Evolutionary conservation across 2,888 invertebrate species (phyloP), one percentile per base, ranked within the genome.

Genomic region (Erebia palarica): DNA sequence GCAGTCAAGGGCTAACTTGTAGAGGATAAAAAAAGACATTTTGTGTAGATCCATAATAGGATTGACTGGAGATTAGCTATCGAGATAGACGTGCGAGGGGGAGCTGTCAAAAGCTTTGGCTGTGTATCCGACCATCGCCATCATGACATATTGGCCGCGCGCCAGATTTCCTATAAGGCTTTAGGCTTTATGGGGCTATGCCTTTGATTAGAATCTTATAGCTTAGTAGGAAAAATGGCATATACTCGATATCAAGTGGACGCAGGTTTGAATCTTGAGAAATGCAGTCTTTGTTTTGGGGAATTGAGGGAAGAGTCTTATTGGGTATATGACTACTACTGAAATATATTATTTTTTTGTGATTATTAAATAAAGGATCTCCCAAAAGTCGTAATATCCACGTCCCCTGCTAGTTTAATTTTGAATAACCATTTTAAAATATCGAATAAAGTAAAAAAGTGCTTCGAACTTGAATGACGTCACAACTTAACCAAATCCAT

Each of bases 131-230:
- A 42, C n/a, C 59, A 42, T 60, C 42, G 49, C 49, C 11, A 27
- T 63, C 63, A 49, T 49, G 49, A 51, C 8, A 51, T 63, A 49
- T 63, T 63, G 63, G 63, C 63, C 21, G 7, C 14, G 8, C 7
- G 63, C 63, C 63, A 63, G 63, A 10, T 7, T 14, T 21, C 7
- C 16, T 10, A 47, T 49, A 63, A 13, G 49, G 49, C 63, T 49
- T 49, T 21, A 63, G 63, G 49, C 11, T 44, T 49, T 63, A 63
- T 44, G 49, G 16, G 11, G 63, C 14, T 63, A 18, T 11, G 49
- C n/a, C n/a, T 60, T n/a, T 49, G 63, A 47, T 63, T 63, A 47
- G 21, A 60, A 42, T 13, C 3, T 16, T 7, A 14, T 3, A 3
- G n/a, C 8, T 14, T 36, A 14, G 36, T 13, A 27, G 59, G n/a